Evolutionary conservation across 2,797 vertebrate species (phyloP).

Genomic region (Anniella stebbinsi): DNA sequence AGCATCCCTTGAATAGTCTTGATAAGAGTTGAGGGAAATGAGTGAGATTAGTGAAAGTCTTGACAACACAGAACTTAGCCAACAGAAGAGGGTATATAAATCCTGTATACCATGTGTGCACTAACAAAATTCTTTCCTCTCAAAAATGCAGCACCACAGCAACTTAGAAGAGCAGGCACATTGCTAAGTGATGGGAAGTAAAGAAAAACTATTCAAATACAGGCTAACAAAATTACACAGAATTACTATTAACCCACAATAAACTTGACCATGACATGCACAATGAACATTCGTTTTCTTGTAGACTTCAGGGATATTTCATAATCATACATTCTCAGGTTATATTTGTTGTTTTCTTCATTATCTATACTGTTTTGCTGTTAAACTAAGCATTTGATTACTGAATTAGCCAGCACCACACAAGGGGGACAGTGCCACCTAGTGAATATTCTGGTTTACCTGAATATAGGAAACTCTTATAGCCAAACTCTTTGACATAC

Average conservation of each 20-base stretch:
- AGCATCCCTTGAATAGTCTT: neutral
- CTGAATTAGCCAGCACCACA: neutral
- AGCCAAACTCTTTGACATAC: neutral
- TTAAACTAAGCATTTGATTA: neutral
- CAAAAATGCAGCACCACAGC: neutral
- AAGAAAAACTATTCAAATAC: neutral
- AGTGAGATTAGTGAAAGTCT: neutral
- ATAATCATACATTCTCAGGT: neutral
- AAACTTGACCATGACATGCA: neutral
- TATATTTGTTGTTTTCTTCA: neutral
- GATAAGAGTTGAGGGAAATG: neutral
- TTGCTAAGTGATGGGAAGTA: neutral
- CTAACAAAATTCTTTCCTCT: neutral
- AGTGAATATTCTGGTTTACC: neutral
- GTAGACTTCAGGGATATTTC: neutral
- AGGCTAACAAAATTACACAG: neutral
- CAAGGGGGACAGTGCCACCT: neutral
- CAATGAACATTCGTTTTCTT: neutral
- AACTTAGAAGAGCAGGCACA: neutral
- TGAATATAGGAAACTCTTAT: constrained; percentile 35
- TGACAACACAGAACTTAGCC: neutral
- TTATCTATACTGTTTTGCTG: neutral
- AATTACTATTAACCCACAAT: neutral
- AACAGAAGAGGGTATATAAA: neutral
- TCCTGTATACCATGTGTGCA: neutral